Conservation (phyloP, 2,113 vertebrate genomes). For the Plestiodon gilberti region DNA sequence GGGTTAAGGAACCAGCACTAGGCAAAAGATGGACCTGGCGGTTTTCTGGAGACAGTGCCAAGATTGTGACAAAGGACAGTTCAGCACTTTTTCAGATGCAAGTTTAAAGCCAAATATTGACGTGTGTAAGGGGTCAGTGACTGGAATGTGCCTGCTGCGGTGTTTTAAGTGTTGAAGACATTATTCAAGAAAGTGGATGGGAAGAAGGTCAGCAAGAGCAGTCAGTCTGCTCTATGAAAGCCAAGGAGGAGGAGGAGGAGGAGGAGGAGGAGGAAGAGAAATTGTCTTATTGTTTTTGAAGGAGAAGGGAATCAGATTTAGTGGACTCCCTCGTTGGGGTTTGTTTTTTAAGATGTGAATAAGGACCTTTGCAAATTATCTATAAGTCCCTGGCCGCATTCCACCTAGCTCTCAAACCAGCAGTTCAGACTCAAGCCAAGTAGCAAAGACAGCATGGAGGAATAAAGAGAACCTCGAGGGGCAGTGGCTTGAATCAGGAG, state of each 20-base stretch:
- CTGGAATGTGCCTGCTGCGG: constrained; percentile 74
- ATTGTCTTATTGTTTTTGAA: constrained; percentile 48
- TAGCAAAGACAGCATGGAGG: too few relatives aligned
- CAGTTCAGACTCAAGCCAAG: background rate
- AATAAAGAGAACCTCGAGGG: background rate
- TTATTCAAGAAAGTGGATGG: constrained; percentile 69
- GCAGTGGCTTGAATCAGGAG: background rate
- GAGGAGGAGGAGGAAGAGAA: constrained; percentile 7
- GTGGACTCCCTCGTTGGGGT: background rate
- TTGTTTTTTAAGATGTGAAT: background rate
- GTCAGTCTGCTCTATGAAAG: constrained; percentile 54
- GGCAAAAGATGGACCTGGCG: constrained; percentile 2
- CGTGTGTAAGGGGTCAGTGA: constrained; percentile 54
- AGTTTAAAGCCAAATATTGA: constrained; percentile 58
- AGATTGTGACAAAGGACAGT: constrained; percentile 54
- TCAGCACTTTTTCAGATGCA: constrained; percentile 39
- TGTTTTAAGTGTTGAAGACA: constrained; percentile 72
- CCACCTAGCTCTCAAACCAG: background rate
- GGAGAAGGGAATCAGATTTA: background rate
- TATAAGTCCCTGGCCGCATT: background rate
- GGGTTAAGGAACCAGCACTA: background rate
- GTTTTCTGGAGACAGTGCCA: constrained; percentile 10
- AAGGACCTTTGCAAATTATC: background rate
- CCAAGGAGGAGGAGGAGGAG: constrained; percentile 2
- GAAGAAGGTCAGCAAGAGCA: constrained; percentile 56